Percentiles rank a stretch among this genome's conserved stretches.
Conservation (phyloP, 1,140 invertebrate genomes). For the Drosophila bocki region DNA sequence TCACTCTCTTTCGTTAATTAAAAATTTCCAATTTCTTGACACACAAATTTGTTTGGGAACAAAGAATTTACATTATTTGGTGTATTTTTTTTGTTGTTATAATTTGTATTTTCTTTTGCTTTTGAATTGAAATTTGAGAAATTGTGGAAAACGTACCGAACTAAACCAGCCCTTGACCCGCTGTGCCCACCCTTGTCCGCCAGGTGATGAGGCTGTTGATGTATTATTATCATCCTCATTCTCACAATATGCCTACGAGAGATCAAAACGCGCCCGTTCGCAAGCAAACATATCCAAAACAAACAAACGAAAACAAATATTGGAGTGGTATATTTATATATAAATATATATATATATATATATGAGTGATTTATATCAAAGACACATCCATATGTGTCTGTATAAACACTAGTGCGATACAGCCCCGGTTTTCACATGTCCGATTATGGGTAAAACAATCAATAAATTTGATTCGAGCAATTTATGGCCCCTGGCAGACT, state of each 20-base stretch:
- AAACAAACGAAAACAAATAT: constrained; percentile 74
- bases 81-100: constrained; percentile 29
- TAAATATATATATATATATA: constrained; percentile 57
- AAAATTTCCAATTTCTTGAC: constrained; percentile 69
- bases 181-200: constrained; percentile 88
- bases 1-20: constrained; percentile 24
- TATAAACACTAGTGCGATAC: constrained; percentile 13
- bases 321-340: constrained; percentile 62
- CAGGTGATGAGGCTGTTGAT: constrained; percentile 86
- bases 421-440: constrained; percentile 17
- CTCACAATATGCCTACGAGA: constrained; percentile 84
- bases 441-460: constrained; percentile 13
- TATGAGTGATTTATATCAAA: constrained; percentile 50
- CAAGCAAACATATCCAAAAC: constrained; percentile 57
- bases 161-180: constrained; percentile 89
- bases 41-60: constrained; percentile 63
- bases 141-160: constrained; percentile 87
- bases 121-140: constrained; percentile 55
- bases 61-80: constrained; percentile 46
- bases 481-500: not conserved
- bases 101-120: constrained; percentile 39
- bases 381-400: constrained; percentile 22
- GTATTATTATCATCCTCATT: constrained; percentile 85
- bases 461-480: constrained; percentile 10
- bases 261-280: constrained; percentile 70